Evolutionary conservation across 1,140 invertebrate genomes (phyloP).

Genomic region (Drosophila nannoptera): DNA sequence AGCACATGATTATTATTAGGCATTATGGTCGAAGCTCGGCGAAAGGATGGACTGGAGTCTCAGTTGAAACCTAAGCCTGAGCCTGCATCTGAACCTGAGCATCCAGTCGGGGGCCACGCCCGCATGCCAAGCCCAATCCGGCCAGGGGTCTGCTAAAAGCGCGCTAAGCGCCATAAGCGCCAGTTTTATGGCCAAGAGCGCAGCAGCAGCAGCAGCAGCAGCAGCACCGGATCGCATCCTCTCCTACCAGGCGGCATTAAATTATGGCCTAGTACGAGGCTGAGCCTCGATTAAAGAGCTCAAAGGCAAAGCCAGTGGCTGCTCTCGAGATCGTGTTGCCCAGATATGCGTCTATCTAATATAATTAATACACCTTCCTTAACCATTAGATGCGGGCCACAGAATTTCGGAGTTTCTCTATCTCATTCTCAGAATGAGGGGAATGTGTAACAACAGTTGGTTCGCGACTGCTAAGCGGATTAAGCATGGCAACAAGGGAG

Average conservation of each 20-base stretch:
- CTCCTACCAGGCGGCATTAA: constrained; percentile 44
- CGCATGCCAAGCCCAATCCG: constrained; percentile 70
- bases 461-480: constrained; percentile 55
- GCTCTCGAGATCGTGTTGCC: constrained; percentile 47
- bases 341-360: constrained; percentile 56
- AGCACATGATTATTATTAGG: constrained; percentile 77
- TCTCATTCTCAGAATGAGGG: constrained; percentile 30
- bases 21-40: constrained; percentile 52
- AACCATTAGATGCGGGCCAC: constrained; percentile 45
- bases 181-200: constrained; percentile 54
- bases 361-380: constrained; percentile 65
- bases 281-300: constrained; percentile 2
- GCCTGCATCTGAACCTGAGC: background rate
- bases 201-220: constrained; percentile 22
- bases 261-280: constrained; percentile 50
- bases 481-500: constrained; percentile 18
- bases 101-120: constrained; percentile 50
- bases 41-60: constrained; percentile 25
- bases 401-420: background rate
- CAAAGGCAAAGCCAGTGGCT: constrained; percentile 24
- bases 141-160: constrained; percentile 58
- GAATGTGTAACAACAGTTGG: constrained; percentile 39
- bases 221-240: constrained; percentile 1
- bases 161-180: constrained; percentile 60
- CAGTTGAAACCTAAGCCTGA: background rate